Base-by-base conservation (phyloP, 2,113 vertebrate species). In the Platysteira castanea region DNA sequence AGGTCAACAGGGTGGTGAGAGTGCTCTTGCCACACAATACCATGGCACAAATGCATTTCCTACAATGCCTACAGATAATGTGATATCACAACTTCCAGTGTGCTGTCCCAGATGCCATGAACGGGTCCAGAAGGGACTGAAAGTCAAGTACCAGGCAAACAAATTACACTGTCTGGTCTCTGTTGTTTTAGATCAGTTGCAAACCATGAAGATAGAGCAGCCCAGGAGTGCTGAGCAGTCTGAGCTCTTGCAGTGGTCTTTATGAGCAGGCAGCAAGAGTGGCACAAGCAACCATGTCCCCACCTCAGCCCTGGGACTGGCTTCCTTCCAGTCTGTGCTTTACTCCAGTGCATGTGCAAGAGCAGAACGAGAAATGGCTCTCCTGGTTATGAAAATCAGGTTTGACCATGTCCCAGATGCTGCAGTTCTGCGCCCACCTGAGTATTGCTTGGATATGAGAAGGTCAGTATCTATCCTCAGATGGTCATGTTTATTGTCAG, bases 281-380 rank as follows among this genome's bases (percentile, higher is more conserved):
- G 37, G 78, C n/a, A 44, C 35, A 13, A 1, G 3, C 1, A 5
- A 7, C 5, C 17, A 30, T 23, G 13, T 39, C 15, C 10, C 16
- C 26, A 31, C 14, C 39, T 47, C 73, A 44, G 21, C 16, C 39
- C 52, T 73, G 56, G n/a, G 22, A 35, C 42, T 64, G 33, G 13
- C 46, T 75, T 75, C 47, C 47, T 57, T 64, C 88, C 63, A 50
- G 31, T 8, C 47, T 86, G 21, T 59, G 53, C 13, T 42, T 57
- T 57, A 24, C 21, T 41, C 8, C n/a, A 53, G 78, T 1, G 18
- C 20, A 23, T 1, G 0, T 8, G 8, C 39, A 87, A 37, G 24
- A 83, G 50, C 35, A 70, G 33, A 69, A 63, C 0, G 2, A 49
- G 23, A 50, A 90, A 61, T 2, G 3, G 13, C 17, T 73, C 37